Conservation (phyloP, 2,113 vertebrate genomes). For the Lathamus discolor region DNA sequence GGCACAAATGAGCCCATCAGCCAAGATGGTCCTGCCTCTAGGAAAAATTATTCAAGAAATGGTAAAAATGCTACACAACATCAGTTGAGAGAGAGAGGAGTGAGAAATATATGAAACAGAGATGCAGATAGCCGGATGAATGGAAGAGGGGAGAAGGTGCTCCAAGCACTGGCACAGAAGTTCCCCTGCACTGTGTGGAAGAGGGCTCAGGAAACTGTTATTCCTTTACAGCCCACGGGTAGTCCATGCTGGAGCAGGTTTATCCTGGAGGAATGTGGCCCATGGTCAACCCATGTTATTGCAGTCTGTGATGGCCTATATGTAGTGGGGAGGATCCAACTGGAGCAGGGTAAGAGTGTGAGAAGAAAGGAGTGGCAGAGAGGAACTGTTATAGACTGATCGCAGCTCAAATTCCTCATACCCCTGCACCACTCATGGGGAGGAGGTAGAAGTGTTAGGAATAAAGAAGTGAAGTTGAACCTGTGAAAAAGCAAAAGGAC, state of each 20-base stretch:
- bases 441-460: neutral
- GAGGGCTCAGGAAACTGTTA: neutral
- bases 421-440: fast-evolving
- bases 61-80: neutral
- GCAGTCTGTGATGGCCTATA: neutral
- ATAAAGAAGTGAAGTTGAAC: neutral
- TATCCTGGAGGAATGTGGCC: neutral
- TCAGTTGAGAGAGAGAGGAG: neutral
- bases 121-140: neutral
- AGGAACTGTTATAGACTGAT: neutral
- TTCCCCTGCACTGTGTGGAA: neutral
- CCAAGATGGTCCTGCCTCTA: neutral
- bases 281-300: fast-evolving
- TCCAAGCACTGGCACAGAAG: neutral
- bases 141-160: fast-evolving
- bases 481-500: neutral
- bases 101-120: neutral
- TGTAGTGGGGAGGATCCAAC: neutral
- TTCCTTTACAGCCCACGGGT: neutral
- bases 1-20: neutral
- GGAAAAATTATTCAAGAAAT: neutral
- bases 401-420: neutral
- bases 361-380: neutral
- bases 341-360: neutral
- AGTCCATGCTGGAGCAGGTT: neutral